Evolutionary conservation across 2,888 invertebrate species (phyloP).

Genomic region (Ochlodes sylvanus): DNA sequence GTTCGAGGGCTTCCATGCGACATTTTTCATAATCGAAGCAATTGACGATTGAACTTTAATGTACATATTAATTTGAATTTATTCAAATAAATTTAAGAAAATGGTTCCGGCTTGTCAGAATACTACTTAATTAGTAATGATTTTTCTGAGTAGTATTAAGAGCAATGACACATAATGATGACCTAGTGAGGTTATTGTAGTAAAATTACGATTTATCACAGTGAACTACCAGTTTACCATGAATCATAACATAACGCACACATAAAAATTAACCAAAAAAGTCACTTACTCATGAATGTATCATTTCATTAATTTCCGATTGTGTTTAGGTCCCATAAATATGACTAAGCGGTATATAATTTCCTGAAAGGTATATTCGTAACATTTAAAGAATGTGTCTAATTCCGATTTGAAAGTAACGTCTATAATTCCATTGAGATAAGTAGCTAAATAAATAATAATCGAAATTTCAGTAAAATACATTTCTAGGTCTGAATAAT

Average conservation of each 20-base stretch:
- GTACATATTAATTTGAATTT: too few relatives aligned
- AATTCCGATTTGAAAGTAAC: not conserved
- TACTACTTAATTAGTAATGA: too few relatives aligned
- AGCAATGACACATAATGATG: not conserved
- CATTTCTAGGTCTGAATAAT: too few relatives aligned
- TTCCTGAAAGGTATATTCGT: constrained; percentile 8
- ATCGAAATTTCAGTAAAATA: too few relatives aligned
- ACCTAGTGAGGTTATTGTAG: not conserved
- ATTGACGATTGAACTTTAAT: too few relatives aligned
- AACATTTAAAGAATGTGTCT: constrained; percentile 1
- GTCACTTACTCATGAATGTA: not conserved
- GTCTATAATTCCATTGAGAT: not conserved
- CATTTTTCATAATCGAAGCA: too few relatives aligned
- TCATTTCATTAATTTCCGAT: not conserved
- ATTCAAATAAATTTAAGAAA: too few relatives aligned
- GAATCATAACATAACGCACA: not conserved
- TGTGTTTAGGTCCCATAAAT: not conserved
- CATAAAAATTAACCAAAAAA: not conserved
- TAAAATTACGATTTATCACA: not conserved
- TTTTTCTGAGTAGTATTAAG: too few relatives aligned
- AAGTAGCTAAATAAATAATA: too few relatives aligned
- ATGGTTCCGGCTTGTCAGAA: too few relatives aligned
- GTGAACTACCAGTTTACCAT: not conserved
- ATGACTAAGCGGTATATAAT: constrained; percentile 3
- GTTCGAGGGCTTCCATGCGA: too few relatives aligned